Percentiles rank a stretch among this genome's conserved stretches.
These are phyloP conservation scores for Tiliqua scincoides DNA, from an alignment of 2,113 vertebrate species.

Conservation along the genomic window DNA sequence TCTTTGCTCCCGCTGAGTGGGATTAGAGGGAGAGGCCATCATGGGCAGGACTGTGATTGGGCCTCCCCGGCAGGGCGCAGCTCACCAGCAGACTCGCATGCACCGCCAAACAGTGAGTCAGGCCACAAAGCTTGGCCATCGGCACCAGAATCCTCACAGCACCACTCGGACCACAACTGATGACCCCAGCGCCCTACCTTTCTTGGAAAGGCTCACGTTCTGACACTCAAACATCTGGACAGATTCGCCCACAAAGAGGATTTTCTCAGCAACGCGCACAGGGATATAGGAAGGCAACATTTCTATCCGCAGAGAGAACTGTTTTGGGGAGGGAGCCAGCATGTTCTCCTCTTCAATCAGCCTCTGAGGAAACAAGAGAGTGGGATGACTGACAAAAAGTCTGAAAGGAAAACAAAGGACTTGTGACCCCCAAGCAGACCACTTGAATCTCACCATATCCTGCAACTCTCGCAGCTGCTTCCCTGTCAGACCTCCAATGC, in stretches of 20 bases:
- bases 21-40: neutral
- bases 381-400: constrained; percentile 15
- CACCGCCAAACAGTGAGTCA: too few species aligned
- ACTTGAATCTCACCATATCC: constrained; percentile 85
- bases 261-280: constrained; percentile 95
- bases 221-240: constrained; percentile 99
- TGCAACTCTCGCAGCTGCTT: constrained; percentile 95
- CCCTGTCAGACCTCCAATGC: constrained; percentile 94
- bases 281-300: constrained; percentile 97
- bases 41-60: too few species aligned
- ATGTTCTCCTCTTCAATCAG: constrained; percentile 98
- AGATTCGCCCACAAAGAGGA: constrained; percentile 97
- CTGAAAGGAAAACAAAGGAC: neutral
- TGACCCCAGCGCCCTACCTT: constrained; percentile 78
- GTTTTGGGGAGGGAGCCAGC: constrained; percentile 95
- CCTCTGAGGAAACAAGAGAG: constrained; percentile 74
- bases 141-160: neutral
- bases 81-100: neutral
- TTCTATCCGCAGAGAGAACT: constrained; percentile 94
- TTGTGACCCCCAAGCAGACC: neutral
- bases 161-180: neutral
- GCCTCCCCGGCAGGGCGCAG: too few species aligned
- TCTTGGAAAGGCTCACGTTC: constrained; percentile 90
- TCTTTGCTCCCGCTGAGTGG: neutral
- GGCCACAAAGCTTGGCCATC: neutral